Base-by-base conservation (phyloP, 2,888 invertebrate species). In the Synanthedon vespiformis region DNA sequence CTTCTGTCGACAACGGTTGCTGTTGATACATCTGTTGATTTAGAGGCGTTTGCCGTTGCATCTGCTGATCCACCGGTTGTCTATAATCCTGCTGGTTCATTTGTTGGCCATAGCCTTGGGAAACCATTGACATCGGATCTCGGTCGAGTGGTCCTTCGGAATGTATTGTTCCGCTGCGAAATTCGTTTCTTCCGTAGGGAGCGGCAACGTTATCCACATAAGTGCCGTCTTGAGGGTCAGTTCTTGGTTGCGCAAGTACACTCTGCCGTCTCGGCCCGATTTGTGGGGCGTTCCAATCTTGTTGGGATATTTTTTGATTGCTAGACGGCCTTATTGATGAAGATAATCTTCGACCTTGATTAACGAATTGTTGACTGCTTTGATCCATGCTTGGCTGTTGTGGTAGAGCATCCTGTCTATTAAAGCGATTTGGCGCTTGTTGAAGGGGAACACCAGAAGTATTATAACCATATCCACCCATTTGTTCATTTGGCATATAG, bases 1-100 rank as follows among this genome's bases (percentile, higher is more conserved):
- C 72, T 76, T 91, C 73, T 71, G 81, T 63, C 70, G 85, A 54
- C 72, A 61, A 60, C 52, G 61, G 76, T 55, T 84, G 80, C 57
- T 90, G 75, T 65, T 88, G 73, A 59, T 78, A 82, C 57, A 90
- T 74, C 65, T 88, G 73, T 60, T 85, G 55, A 16, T 58, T 48
- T 55, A 57, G 53, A 59, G 58, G 56, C 48, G 65, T 59, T 59
- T 73, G 74, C 10, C 72, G 68, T 56, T 73, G 72, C 55, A 64
- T 61, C 59, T 76, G 75, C 55, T 77, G 76, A 53, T 74, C 68
- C 3, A 65, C 57, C 34, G 61, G 61, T 61, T 77, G 77, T 52
- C 74, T 67, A 57, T 81, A 80, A 40, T 63, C 71, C 62, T 80
- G 78, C 4, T 68, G 60, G 53, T 80, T 80, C 57, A 51, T 55